Evolutionary conservation across 2,797 vertebrate genomes (phyloP).

Genomic region (Buphagus erythrorhynchus): DNA sequence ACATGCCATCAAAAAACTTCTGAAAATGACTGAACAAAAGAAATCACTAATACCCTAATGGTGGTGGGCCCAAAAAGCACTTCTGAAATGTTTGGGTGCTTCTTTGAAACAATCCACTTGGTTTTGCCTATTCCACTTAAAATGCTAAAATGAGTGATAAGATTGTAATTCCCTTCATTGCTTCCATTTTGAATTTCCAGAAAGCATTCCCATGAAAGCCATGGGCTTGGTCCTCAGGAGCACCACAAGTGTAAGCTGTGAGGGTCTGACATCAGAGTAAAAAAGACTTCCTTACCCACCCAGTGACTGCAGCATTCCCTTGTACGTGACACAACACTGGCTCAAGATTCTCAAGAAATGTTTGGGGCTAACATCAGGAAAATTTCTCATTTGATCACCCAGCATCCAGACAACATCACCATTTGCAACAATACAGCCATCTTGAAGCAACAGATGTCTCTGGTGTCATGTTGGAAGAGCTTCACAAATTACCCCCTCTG

Average conservation of each 20-base stretch:
- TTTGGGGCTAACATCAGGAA: background rate
- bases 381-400: background rate
- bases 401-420: background rate
- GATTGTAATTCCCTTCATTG: background rate
- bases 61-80: background rate
- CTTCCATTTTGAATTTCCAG: background rate
- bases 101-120: background rate
- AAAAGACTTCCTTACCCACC: background rate
- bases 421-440: background rate
- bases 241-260: background rate
- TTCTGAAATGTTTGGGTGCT: background rate
- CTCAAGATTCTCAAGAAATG: background rate
- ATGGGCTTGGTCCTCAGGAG: background rate
- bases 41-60: background rate
- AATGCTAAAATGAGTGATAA: background rate
- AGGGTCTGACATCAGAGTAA: background rate
- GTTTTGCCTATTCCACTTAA: background rate
- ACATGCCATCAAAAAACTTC: background rate
- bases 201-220: background rate
- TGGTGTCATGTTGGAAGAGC: background rate
- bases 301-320: background rate
- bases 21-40: background rate
- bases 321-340: fast-evolving
- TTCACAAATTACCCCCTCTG: fast-evolving
- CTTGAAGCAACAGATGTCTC: background rate